Conservation (phyloP, 2,113 vertebrate genomes). For the Pongo pygmaeus region DNA sequence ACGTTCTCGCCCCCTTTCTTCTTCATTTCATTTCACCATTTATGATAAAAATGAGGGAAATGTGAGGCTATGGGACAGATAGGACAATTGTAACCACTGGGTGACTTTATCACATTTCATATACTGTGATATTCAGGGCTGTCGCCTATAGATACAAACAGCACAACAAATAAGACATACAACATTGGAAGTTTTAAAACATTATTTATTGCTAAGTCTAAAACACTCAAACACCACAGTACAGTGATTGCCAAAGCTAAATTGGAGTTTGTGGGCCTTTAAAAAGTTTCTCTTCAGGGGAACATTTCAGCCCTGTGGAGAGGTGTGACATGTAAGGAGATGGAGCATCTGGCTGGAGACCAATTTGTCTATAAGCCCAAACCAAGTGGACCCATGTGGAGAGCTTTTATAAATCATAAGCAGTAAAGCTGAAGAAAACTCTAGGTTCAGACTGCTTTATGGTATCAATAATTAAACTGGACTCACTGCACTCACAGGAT, state of each 20-base stretch:
- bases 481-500: slow-evolving; percentile 69
- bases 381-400: slow-evolving; percentile 80
- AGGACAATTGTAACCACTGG: slow-evolving; percentile 70
- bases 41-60: slow-evolving; percentile 76
- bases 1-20: not conserved
- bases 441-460: slow-evolving; percentile 60
- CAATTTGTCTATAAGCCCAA: slow-evolving; percentile 80
- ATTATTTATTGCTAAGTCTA: slow-evolving; percentile 83
- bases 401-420: slow-evolving; percentile 76
- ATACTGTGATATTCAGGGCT: slow-evolving; percentile 69
- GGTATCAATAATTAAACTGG: slow-evolving; percentile 73
- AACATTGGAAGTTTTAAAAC: slow-evolving; percentile 82
- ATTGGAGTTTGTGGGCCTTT: slow-evolving; percentile 74
- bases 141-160: slow-evolving; percentile 67
- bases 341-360: slow-evolving; percentile 82
- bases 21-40: slow-evolving; percentile 58
- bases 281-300: slow-evolving; percentile 78
- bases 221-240: slow-evolving; percentile 81
- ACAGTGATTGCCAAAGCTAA: slow-evolving; percentile 83
- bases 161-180: slow-evolving; percentile 79
- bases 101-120: slow-evolving; percentile 79
- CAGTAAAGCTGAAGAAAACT: slow-evolving; percentile 71
- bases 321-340: slow-evolving; percentile 83
- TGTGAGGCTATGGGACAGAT: not conserved
- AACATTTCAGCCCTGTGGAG: slow-evolving; percentile 81